These are phyloP conservation scores for Pristionchus pacificus DNA, from an alignment of 1,140 invertebrate species.

Conservation along the genomic window DNA sequence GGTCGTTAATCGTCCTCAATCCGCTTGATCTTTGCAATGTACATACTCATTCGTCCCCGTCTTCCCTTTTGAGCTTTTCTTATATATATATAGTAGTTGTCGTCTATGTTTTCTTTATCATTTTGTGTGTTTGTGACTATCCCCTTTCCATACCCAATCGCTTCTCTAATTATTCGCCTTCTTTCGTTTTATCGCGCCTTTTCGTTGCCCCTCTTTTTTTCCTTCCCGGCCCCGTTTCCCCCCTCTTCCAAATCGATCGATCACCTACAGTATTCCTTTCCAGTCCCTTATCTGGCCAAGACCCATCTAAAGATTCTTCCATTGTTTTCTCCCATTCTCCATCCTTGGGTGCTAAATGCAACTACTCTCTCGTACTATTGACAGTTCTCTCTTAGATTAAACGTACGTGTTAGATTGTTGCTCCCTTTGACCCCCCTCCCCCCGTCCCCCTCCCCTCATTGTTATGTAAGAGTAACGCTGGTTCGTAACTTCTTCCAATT, in stretches of 20 bases:
- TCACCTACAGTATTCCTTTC: background rate
- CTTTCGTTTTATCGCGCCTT: background rate
- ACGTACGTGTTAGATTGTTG: background rate
- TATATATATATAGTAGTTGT: background rate
- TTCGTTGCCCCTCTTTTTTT: background rate
- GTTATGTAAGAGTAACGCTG: no score
- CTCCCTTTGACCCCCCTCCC: background rate
- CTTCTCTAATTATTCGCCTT: no score
- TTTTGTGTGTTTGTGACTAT: background rate
- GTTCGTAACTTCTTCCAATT: no score
- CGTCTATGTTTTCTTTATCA: background rate
- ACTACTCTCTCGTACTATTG: background rate
- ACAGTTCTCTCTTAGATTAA: background rate
- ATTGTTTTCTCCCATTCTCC: background rate
- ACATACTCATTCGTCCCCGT: background rate
- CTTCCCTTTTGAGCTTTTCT: background rate
- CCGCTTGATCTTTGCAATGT: background rate
- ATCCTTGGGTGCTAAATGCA: background rate
- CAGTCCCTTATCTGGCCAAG: background rate
- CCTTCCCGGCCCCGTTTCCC: background rate
- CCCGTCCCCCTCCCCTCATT: no score
- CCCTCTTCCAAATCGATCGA: background rate
- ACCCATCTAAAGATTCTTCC: background rate
- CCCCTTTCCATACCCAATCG: background rate
- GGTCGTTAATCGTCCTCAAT: no score